phyloP scores from a whole-genome alignment of 1,140 invertebrate genomes.

The Aricia agestis region DNA sequence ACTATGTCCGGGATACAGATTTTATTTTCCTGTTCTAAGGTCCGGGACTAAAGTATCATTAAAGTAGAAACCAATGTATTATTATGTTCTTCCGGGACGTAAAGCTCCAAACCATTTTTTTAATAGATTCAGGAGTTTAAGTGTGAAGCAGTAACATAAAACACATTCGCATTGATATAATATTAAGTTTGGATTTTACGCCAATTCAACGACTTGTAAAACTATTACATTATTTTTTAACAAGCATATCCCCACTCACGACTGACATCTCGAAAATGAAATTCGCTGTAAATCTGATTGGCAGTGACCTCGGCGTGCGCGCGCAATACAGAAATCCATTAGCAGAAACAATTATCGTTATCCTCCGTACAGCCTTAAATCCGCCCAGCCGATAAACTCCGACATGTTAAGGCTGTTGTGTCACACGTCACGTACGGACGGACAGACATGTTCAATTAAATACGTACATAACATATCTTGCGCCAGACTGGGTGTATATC shows the following conservation, averaged over 20 bases:
- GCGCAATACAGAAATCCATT: background rate
- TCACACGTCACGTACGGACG: slow-evolving; percentile 1
- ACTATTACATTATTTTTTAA: background rate
- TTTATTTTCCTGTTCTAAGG: too few relatives aligned
- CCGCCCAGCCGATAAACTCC: background rate
- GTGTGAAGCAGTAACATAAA: too few relatives aligned
- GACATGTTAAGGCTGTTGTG: slow-evolving; percentile 13
- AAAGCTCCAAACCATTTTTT: too few relatives aligned
- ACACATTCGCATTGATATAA: too few relatives aligned
- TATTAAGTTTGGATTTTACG: too few relatives aligned
- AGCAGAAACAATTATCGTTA: slow-evolving; percentile 7
- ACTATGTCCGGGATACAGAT: too few relatives aligned
- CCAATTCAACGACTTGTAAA: too few relatives aligned
- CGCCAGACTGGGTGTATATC: too few relatives aligned
- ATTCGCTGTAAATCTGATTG: background rate
- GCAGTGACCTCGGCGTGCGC: background rate
- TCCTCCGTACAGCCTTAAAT: background rate
- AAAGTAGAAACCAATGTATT: too few relatives aligned
- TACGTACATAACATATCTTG: background rate
- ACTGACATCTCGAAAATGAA: background rate
- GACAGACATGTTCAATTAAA: background rate
- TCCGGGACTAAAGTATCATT: too few relatives aligned
- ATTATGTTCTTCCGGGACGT: too few relatives aligned
- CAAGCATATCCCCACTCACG: background rate
- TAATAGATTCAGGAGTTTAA: too few relatives aligned